Percentiles rank a stretch among this genome's conserved stretches.
These are phyloP conservation scores for Equus quagga DNA, from an alignment of 2,113 vertebrate species.

Conservation along the genomic window DNA sequence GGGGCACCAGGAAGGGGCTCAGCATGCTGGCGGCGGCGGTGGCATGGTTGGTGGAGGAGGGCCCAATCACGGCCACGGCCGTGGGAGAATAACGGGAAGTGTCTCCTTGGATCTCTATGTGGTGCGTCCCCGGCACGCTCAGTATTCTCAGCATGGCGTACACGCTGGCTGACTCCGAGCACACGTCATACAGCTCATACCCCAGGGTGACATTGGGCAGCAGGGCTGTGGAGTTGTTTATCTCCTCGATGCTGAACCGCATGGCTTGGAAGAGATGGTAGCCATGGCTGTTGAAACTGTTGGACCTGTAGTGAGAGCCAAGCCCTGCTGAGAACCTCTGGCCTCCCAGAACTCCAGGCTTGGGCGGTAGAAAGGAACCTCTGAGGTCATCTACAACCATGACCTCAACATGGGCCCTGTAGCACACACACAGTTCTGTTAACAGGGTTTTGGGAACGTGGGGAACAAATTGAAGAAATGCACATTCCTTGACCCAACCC, in stretches of 20 bases:
- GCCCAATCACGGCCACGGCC: slow-evolving; percentile 86
- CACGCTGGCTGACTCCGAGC: slow-evolving; percentile 84
- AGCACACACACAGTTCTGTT: not conserved
- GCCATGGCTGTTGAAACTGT: slow-evolving; percentile 67
- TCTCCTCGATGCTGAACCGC: slow-evolving; percentile 90
- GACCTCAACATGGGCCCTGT: not conserved
- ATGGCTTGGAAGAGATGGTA: slow-evolving; percentile 90
- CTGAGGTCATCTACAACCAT: not conserved
- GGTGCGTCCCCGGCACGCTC: fast-evolving
- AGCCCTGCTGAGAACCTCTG: not conserved
- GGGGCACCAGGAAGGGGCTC: slow-evolving; percentile 87
- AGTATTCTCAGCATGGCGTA: slow-evolving; percentile 83
- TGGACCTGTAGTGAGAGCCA: fast-evolving
- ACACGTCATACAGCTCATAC: slow-evolving; percentile 90
- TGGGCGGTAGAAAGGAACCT: not conserved
- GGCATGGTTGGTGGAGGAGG: slow-evolving; percentile 79
- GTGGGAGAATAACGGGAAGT: slow-evolving; percentile 72
- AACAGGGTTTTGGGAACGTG: not conserved
- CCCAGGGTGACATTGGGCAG: slow-evolving; percentile 92
- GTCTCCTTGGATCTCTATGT: slow-evolving; percentile 42
- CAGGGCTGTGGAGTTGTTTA: slow-evolving; percentile 91
- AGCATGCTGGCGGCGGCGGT: slow-evolving; percentile 85
- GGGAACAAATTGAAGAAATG: not conserved
- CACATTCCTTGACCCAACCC: fast-evolving
- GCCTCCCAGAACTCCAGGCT: not conserved